Evolutionary conservation across 2,113 vertebrate species (phyloP), one percentile per base, ranked within the genome.

Genomic region (Camelus bactrianus): DNA sequence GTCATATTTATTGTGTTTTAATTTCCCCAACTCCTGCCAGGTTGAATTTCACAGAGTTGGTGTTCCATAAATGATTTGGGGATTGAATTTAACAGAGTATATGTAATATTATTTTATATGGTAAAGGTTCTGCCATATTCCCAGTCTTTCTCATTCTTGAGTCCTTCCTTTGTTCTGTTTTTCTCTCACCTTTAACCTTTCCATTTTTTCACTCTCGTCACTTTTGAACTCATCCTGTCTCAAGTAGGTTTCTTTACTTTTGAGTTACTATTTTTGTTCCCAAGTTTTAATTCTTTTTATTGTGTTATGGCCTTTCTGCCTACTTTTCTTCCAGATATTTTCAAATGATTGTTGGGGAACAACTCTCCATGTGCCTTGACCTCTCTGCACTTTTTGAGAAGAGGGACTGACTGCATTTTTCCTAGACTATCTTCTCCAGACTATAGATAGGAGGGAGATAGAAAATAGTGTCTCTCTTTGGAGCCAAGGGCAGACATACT

Each of bases 321-420:
- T 88, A 65, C 26, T 64, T 88, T 92, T 88, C 83, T 70, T 77
- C 58, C 69, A 83, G 46, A 48, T 77, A 70, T 77, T 82, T 94
- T 88, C 69, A 88, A 82, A 91, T 83, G 67, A 83, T 48, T 69
- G 52, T 58, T 82, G 67, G 17, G 65, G 69, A 35, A 32, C 60
- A 35, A 20, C 76, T 83, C 12, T 96, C 67, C 75, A 46, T 6
- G 17, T 48, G 20, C 16, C 75, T 81, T 91, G n/a, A 58, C 17
- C 12, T 92, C 77, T 83, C 35, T 64, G 26, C 64, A 38, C 89
- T 82, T 52, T 42, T 70, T 92, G n/a, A 88, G 69, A 96, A 70
- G 60, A 88, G 9, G 16, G 13, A 48, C 13, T 60, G 26, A 52
- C n/a, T 87, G 65, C 7, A 10, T 76, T 82, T 91, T 75, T 82